Evolutionary conservation across 2,113 vertebrate species (phyloP).

Genomic region (Bombycilla garrulus): DNA sequence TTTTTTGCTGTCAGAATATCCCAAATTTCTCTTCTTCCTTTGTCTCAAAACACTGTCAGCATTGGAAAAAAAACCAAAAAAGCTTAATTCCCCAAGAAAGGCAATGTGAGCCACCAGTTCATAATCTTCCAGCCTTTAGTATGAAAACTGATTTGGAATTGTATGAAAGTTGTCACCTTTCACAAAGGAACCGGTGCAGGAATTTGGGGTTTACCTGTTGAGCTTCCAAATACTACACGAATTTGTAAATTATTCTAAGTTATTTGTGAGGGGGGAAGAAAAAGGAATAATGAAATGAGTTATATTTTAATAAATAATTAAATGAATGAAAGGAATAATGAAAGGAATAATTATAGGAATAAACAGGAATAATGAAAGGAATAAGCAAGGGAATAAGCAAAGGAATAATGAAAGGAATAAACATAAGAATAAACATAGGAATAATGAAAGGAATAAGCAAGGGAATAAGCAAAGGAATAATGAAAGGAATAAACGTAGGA

Average conservation of each 20-base stretch:
- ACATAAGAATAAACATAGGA: no score
- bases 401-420: background rate
- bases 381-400: background rate
- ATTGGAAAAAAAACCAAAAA: no score
- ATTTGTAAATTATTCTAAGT: background rate
- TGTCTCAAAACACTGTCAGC: background rate
- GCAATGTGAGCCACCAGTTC: background rate
- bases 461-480: background rate
- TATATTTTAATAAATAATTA: background rate
- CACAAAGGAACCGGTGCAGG: rapidly evolving
- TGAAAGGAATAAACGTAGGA: background rate
- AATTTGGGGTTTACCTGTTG: background rate
- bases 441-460: background rate
- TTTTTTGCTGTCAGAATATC: background rate
- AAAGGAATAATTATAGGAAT: background rate
- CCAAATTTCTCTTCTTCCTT: background rate
- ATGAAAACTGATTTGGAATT: background rate
- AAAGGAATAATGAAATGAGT: background rate
- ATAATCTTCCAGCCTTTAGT: background rate
- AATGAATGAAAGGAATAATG: background rate
- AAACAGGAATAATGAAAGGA: background rate
- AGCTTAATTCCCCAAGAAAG: background rate
- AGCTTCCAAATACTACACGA: background rate
- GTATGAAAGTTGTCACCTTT: background rate
- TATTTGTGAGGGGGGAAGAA: background rate